Conservation (phyloP, 2,797 vertebrate genomes). For the Momotus momota region DNA sequence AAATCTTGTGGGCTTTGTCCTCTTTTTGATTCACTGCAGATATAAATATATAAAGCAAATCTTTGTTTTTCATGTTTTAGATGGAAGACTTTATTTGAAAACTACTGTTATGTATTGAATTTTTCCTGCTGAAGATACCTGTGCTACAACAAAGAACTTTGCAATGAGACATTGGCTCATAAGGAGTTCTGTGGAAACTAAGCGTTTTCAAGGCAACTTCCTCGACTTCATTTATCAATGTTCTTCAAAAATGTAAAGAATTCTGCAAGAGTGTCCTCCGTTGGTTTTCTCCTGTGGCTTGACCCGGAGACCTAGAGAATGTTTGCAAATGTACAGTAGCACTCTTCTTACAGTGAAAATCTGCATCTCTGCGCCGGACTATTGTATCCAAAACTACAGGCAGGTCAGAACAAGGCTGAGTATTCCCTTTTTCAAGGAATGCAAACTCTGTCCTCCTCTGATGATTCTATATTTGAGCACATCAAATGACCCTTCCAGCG, state of each 20-base stretch:
- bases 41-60: conserved; percentile 62
- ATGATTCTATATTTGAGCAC: conserved; percentile 91
- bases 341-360: conserved; percentile 74
- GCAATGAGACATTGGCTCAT: conserved; percentile 75
- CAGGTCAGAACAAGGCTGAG: conserved; percentile 68
- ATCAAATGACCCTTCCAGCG: conserved; percentile 85
- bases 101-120: conserved; percentile 99
- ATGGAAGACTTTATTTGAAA: conserved; percentile 99
- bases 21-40: not conserved
- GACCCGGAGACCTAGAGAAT: conserved; percentile 75
- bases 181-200: conserved; percentile 84
- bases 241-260: conserved; percentile 78
- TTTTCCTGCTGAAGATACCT: conserved; percentile 78
- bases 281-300: conserved; percentile 80
- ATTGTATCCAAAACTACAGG: conserved; percentile 70
- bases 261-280: conserved; percentile 79
- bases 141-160: conserved; percentile 73
- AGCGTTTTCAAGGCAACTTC: conserved; percentile 77
- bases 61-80: conserved; percentile 83
- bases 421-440: conserved; percentile 75
- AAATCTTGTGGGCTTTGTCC: not conserved
- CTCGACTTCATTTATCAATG: conserved; percentile 81
- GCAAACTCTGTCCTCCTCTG: conserved; percentile 79
- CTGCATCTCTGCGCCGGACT: conserved; percentile 70
- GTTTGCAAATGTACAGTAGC: conserved; percentile 79